phyloP scores from a whole-genome alignment of 2,888 invertebrate genomes.

The Dorcus parallelipipedus region DNA sequence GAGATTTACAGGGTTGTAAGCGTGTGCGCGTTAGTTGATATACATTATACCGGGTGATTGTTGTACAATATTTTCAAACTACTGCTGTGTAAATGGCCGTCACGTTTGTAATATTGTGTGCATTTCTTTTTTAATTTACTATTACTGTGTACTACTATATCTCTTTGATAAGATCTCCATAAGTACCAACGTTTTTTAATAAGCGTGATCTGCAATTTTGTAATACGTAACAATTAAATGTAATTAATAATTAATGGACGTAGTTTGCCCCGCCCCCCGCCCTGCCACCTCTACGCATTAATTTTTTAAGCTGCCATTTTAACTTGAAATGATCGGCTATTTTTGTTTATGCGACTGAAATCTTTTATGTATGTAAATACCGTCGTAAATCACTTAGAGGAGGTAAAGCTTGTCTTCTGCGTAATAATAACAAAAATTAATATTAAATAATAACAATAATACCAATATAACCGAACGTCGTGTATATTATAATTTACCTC shows the following conservation, averaged over 20 bases:
- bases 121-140: conserved; percentile 12
- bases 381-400: background rate
- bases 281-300: no score
- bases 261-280: no score
- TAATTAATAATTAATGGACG: background rate
- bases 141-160: conserved; percentile 19
- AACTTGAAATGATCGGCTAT: no score
- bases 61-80: conserved; percentile 5
- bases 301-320: no score
- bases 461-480: conserved; percentile 5
- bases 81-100: background rate
- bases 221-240: conserved; percentile 3
- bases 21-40: background rate
- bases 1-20: conserved; percentile 9
- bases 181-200: conserved; percentile 40
- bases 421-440: background rate
- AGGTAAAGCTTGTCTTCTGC: no score
- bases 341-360: no score
- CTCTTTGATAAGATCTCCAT: conserved; percentile 41
- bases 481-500: conserved; percentile 6
- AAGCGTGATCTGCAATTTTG: conserved; percentile 10
- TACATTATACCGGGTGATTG: conserved; percentile 3
- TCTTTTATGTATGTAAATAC: no score
- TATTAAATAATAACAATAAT: conserved; percentile 3
- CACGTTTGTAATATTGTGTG: background rate